Base-by-base conservation (phyloP, 1,140 invertebrate genomes). In the Papilio aristodemus region DNA sequence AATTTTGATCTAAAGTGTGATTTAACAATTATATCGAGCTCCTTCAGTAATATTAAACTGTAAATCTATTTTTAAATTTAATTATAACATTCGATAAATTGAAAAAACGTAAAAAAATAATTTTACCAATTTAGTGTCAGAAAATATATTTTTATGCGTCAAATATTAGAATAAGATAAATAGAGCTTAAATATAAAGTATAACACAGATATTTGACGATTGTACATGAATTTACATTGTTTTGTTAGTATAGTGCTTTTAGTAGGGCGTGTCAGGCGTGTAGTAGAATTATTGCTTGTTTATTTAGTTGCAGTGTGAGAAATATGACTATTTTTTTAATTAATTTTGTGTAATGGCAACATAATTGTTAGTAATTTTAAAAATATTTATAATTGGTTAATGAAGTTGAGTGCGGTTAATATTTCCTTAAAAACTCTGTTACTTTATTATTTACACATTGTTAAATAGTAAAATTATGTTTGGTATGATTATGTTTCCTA, bases 131-230 rank as follows among this genome's bases (percentile, higher is more conserved):
- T 27, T 32, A 32, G 6, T 2, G 2, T 32, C 17, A 69, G 38
- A 22, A 37, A 66, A 71, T 68, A 68, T 58, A 68, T 58, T 46
- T 46, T 63, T 41, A 54, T 27, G 5, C n/a, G 32, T 66, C 9
- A 38, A 70, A 8, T 67, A 58, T 22, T 64, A n/a, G 57, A 73
- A 67, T 63, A 75, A 79, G 59, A 75, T 78, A 84, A 77, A 80
- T 76, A 83, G 72, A 71, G 71, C 78, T 79, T 81, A 86, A 70
- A 71, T 73, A 41, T 80, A 80, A 72, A 46, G 32, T 80, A 85
- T 89, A 89, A 86, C 87, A 89, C 87, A 89, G 87, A 87, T 84
- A 85, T 86, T 89, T 89, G 87, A 89, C 87, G 87, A 89, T 84
- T 83, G 41, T 70, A 80, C 70, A 75, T 64, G 73, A 75, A 66